Percentiles rank a stretch among this genome's conserved stretches.
These are phyloP conservation scores for Archivesica marissinica DNA, from an alignment of 1,140 invertebrate genomes.

Conservation along the genomic window DNA sequence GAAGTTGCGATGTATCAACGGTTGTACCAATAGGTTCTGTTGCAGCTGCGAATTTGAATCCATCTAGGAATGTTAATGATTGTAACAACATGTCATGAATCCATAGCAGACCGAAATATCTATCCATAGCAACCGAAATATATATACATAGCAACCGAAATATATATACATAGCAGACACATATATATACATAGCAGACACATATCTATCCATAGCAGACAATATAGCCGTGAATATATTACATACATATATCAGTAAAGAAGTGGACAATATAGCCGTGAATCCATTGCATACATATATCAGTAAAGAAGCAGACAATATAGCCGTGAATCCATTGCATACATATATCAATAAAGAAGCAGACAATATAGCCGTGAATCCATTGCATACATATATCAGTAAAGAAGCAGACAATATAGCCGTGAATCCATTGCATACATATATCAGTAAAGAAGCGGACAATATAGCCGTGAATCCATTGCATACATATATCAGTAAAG, in stretches of 20 bases:
- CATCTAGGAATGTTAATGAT: slow-evolving; percentile 13
- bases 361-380: too few relatives aligned
- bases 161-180: background rate
- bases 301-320: too few relatives aligned
- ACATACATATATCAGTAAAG: background rate
- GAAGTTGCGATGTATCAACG: background rate
- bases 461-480: too few relatives aligned
- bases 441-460: too few relatives aligned
- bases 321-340: too few relatives aligned
- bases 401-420: too few relatives aligned
- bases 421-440: too few relatives aligned
- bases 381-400: too few relatives aligned
- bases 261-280: too few relatives aligned
- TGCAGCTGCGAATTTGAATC: slow-evolving; percentile 3
- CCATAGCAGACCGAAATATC: background rate
- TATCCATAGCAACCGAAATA: background rate
- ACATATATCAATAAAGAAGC: too few relatives aligned
- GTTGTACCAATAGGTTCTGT: background rate
- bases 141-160: background rate
- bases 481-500: too few relatives aligned
- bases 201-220: background rate
- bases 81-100: background rate
- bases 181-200: background rate
- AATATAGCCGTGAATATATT: background rate
- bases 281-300: too few relatives aligned